A percentile compares a stretch with the other conserved stretches of the same genome.
phyloP scores from a whole-genome alignment of 2,797 vertebrate genomes.

The Gadopsis bispinosus region DNA sequence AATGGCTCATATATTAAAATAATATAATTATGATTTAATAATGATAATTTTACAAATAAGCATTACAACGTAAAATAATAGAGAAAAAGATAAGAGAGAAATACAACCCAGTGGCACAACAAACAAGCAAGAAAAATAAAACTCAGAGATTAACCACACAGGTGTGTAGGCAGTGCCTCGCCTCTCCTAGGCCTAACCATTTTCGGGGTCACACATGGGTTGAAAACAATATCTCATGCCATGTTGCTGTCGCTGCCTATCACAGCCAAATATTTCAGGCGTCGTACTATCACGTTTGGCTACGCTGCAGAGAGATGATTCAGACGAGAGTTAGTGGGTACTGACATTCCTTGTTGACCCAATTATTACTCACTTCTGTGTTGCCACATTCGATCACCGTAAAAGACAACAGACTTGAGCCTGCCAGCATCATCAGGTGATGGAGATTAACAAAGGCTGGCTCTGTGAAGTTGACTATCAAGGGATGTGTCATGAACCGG shows the following conservation, averaged over 20 bases:
- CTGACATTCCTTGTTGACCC: conserved; percentile 83
- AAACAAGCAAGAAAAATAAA: neutral
- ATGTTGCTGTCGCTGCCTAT: conserved; percentile 60
- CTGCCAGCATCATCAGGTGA: conserved; percentile 76
- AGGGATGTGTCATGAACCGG: conserved; percentile 78
- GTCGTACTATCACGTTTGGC: conserved; percentile 70
- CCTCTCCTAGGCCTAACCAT: conserved; percentile 16
- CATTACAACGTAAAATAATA: neutral
- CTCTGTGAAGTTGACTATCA: conserved; percentile 81
- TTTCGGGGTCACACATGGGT: conserved; percentile 32
- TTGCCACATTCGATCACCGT: conserved; percentile 76
- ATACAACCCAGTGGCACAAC: neutral
- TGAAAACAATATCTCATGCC: conserved; percentile 47
- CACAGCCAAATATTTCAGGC: conserved; percentile 70
- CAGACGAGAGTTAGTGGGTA: conserved; percentile 73
- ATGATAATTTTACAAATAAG: too few species aligned
- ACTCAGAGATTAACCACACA: neutral
- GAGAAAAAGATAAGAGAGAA: neutral
- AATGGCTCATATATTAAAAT: neutral
- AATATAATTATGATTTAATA: neutral
- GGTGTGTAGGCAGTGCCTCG: conserved; percentile 8
- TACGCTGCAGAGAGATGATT: conserved; percentile 73
- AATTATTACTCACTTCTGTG: conserved; percentile 82
- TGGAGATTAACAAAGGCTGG: conserved; percentile 74
- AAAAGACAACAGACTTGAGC: conserved; percentile 74